Evolutionary conservation across 2,113 vertebrate species (phyloP), one percentile per base, ranked within the genome.

Genomic region (Salvelinus alpinus): DNA sequence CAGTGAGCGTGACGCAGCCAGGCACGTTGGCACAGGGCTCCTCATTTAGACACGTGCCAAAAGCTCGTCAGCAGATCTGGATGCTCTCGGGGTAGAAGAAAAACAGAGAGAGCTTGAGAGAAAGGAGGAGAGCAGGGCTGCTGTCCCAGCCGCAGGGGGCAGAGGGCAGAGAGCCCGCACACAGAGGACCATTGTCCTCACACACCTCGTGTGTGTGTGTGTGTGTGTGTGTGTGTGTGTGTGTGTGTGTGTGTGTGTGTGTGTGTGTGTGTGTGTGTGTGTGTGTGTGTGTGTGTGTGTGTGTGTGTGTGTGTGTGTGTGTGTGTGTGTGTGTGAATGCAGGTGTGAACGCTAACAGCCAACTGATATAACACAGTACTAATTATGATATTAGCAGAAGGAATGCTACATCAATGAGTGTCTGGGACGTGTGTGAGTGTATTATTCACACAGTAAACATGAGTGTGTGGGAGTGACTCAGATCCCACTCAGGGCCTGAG

Each of bases 381-480:
- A 85, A 85, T 89, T 85, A 87, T 85, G 84, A 81, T 78, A 84
- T 87, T 84, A 85, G 79, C 76, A 62, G 59, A 22, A 84, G 83
- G 72, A 87, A 84, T 85, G 82, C 73, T 72, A 64, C 81, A 84
- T 80, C 75, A 88, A 54, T 80, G 80, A 68, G 25, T 73, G 54
- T 78, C 60, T 70, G 72, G 51, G 80, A 69, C 22, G 64, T 80
- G 47, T 73, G 80, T 84, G 60, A 47, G 72, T 66, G 24, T 78
- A 14, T 83, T 78, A 81, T 76, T 83, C 81, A 86, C 38, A 44
- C 38, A 44, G 38, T 44, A 9, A 44, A 12, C 38, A 1, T 80
- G 76, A 81, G 64, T 73, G 76, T 76, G 70, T 88, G 51, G 5
- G 51, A 18, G 74, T 90, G 90, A 90, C 84, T 91, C 87, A 91